Base-by-base conservation (phyloP, 1,140 invertebrate genomes). In the Teleogryllus occipitalis region DNA sequence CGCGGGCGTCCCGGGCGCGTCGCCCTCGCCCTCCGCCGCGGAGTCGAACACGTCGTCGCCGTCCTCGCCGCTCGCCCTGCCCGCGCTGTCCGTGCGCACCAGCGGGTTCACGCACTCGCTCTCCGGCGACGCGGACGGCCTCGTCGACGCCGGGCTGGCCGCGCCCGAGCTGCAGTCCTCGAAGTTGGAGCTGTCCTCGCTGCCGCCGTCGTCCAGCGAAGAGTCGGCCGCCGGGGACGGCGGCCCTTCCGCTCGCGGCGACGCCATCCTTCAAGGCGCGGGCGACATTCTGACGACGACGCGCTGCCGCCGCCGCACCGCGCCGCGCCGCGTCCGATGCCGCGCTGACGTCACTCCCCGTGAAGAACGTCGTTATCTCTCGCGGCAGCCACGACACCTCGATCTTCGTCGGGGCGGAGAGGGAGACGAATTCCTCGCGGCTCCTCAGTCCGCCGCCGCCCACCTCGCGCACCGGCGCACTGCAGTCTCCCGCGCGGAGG, bases 161-260 rank as follows among this genome's bases (percentile, higher is more conserved):
- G 21, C n/a, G 22, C 81, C 48, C 54, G 65, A 65, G 54, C 54
- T 65, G 54, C 54, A 65, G 54, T 65, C 54, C 54, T 65, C 54
- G 18, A 65, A 65, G 2, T 14, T 10, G 10, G 2, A 65, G 54
- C 54, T 77, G n/a, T 49, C 80, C 78, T 72, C 54, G 47, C 27
- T 79, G 5, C 27, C 27, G 27, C 5, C 54, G 39, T 75, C 80
- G 12, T 65, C 54, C 54, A 65, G 54, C 10, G 54, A 65, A 0
- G 54, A 65, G 10, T 65, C 54, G 10, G 54, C 18, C 54, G 54
- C 54, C 54, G 54, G 10, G 54, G 54, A 14, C 54, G 18, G 18
- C 27, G 18, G 54, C 54, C 54, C 10, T 18, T 65, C 54, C 54
- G 18, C 54, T 39, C 27, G 27, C 54, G 54, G 18, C 2, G 54